Evolutionary conservation across 2,888 invertebrate species (phyloP), one percentile per base, ranked within the genome.

Genomic region (Cetonia aurata): DNA sequence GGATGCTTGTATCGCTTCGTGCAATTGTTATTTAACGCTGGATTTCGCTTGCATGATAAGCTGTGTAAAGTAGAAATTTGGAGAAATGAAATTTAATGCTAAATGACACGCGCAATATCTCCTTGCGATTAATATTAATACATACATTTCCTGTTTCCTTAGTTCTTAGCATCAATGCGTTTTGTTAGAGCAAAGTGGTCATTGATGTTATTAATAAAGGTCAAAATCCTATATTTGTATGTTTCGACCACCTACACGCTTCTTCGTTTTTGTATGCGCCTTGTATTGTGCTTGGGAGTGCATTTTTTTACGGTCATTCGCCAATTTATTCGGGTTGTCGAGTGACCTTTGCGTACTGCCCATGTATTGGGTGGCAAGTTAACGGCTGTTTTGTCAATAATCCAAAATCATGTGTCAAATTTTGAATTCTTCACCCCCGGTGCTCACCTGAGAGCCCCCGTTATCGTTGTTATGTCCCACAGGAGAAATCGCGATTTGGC

Each of bases 341-440:
- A 56, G 31, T 56, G 13, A 33, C 55, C 55, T 37, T 33, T 56
- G 31, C 37, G 15, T 37, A 15, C n/a, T 31, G 12, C 3, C 13
- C 33, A 8, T 56, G 9, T 12, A 13, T 48, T 17, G 13, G n/a
- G 12, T 42, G 1, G 8, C n/a, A 3, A 19, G 12, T 44, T 25
- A 3, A 12, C 15, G 48, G n/a, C 15, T 6, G 62, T 65, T 65
- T 65, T 65, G 62, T 65, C 41, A 65, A 65, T 71, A 68, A 53
- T 37, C 37, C 71, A 65, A 69, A 71, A 71, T 71, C 69, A 66
- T 66, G 52, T 69, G 71, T 69, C 71, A 71, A 56, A 42, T 57
- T 52, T 17, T 33, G 19, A 62, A 48, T 62, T 50, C 37, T 15
- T 15, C 48, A 31, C 33, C 12, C 33, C 33, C 50, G 1, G 10